Base-by-base conservation (phyloP, 2,888 invertebrate genomes). In the Oligia strigilis region DNA sequence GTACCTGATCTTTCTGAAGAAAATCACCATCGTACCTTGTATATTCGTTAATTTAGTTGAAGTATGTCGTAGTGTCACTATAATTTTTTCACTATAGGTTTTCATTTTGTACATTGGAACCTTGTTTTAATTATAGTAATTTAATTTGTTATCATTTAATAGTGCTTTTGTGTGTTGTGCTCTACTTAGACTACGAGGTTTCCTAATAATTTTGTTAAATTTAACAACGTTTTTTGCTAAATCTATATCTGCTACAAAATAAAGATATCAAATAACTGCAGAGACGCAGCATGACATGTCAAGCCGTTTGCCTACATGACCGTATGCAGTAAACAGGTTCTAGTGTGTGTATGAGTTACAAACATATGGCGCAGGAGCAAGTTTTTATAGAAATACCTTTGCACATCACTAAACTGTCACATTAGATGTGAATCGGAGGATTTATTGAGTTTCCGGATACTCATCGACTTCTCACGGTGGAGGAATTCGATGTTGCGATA, bases 391-490 rank as follows among this genome's bases (percentile, higher is more conserved):
- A 79, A 75, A 84, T 72, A 58, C 55, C 49, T 72, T 62, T 43
- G 40, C 55, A 72, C 74, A 65, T 79, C 60, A 40, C 79, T 74
- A 49, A 74, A 74, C 75, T 87, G 78, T 78, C 87, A 75, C 55
- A 75, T 65, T 65, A 78, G 87, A 85, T 87, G 55, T 72, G 76
- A 83, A 84, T 87, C 87, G 4, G 2, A 74, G 8, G 73, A 83
- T 84, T 83, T 87, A 84, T 83, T 66, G 52, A 60, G 8, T 78
- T 43, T 69, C n/a, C 43, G 14, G 14, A 40, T 43, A 9, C 1
- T 36, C 14, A 17, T 23, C 14, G 58, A 40, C 13, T 71, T 74
- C 76, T 43, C 36, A 85, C 58, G 29, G 14, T 5, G 9, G 6
- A 43, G 49, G 36, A 67, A 85, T 55, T 14, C 0, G 49, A 69